phyloP scores from a whole-genome alignment of 2,113 vertebrate species.

The Rhinolophus ferrumequinum region DNA sequence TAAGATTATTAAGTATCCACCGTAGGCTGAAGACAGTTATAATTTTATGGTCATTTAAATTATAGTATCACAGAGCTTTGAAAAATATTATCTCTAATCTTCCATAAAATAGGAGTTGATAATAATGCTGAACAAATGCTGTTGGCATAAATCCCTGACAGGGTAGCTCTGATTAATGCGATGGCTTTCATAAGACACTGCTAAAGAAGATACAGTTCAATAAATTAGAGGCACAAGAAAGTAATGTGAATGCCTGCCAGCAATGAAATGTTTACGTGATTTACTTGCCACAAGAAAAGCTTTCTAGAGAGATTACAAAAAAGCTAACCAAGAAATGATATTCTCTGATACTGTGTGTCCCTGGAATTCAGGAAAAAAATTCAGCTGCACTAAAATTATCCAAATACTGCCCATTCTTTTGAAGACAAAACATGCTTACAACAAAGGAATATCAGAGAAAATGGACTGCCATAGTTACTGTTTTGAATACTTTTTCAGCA shows the following conservation, averaged over 20 bases:
- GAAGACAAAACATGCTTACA: background rate
- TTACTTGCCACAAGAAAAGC: slow-evolving; percentile 27
- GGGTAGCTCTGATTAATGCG: slow-evolving; percentile 57
- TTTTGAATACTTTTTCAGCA: background rate
- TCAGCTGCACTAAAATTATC: background rate
- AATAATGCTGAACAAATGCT: slow-evolving; percentile 53
- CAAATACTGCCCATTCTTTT: background rate
- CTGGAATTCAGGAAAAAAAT: background rate
- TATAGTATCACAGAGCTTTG: slow-evolving; percentile 6
- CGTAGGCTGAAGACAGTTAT: background rate
- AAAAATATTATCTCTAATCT: slow-evolving; percentile 49
- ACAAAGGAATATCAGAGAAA: background rate
- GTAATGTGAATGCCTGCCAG: background rate
- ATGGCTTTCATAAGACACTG: background rate
- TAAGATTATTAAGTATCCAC: background rate
- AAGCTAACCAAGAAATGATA: slow-evolving; percentile 43
- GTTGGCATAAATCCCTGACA: background rate
- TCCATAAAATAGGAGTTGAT: slow-evolving; percentile 21
- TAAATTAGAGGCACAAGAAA: slow-evolving; percentile 66
- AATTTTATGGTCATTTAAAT: slow-evolving; percentile 43
- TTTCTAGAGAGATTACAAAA: slow-evolving; percentile 43
- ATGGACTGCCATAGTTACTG: background rate
- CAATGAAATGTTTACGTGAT: slow-evolving; percentile 6
- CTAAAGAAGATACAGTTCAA: slow-evolving; percentile 55
- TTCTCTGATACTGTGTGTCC: background rate